Evolutionary conservation across 1,140 invertebrate genomes (phyloP), one percentile per base, ranked within the genome.

Genomic region (Oryzaephilus surinamensis): DNA sequence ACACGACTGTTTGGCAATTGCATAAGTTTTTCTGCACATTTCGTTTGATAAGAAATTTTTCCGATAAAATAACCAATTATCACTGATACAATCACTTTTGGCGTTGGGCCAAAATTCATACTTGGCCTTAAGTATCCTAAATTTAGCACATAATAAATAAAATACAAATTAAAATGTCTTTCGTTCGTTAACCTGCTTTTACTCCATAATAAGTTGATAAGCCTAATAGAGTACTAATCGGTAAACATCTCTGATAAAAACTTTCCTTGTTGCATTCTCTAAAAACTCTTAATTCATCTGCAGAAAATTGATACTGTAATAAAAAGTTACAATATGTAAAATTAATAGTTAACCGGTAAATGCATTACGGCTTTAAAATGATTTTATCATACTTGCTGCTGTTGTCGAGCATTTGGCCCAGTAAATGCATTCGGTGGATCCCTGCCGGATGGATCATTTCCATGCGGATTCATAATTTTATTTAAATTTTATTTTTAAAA

Each of bases 21-120:
- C 76, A 86, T 81, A 2, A 86, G 61, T 59, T 82, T 84, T 41
- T 84, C 79, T 3, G 76, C 74, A 57, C 81, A 84, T 41, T 69
- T 72, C 24, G 62, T 55, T 56, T 81, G 78, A 49, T 85, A 86
- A 1, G 81, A 84, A 24, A 84, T 63, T 63, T 84, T 84, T 3
- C 82, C 82, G 1, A 81, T 27, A 50, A 85, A 74, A 61, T 83
- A 85, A 5, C 81, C 81, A n/a, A 79, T 28, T 6, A 79, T 57
- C 13, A 72, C 72, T 11, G 74, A 75, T 28, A 73, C 55, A 1
- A 71, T 56, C 11, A 80, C 70, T 63, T 82, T 83, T 4, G 79
- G 79, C 21, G 66, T 61, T 2, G 78, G 63, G 0, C 81, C 81
- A 56, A 72, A 82, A 29, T 66, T 65, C 6, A 68, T 52, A 58